phyloP scores from a whole-genome alignment of 2,797 vertebrate genomes.

The Diceros bicornis region DNA sequence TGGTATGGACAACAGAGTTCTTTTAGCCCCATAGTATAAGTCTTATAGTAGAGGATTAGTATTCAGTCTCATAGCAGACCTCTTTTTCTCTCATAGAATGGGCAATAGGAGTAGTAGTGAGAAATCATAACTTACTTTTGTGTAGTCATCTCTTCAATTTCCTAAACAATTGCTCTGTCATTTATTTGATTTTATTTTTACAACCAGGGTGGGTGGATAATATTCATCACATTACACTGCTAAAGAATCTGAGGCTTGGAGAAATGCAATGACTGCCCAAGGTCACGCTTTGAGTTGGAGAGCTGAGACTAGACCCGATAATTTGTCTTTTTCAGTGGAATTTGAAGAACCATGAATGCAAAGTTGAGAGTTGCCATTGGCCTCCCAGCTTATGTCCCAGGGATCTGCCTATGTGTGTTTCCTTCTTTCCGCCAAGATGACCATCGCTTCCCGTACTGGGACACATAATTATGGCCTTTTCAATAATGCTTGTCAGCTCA shows the following conservation, averaged over 20 bases:
- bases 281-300: neutral
- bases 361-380: neutral
- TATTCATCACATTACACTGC: slow-evolving; percentile 17
- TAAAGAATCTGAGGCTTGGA: neutral
- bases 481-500: neutral
- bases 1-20: neutral
- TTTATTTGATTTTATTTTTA: slow-evolving; percentile 29
- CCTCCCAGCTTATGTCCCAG: neutral
- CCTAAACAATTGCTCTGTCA: slow-evolving; percentile 7
- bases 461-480: slow-evolving; percentile 55
- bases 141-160: neutral
- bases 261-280: neutral
- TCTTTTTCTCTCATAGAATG: neutral
- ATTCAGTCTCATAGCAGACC: neutral
- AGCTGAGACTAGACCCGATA: neutral
- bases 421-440: neutral
- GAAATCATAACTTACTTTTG: neutral
- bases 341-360: neutral
- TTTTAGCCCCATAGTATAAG: neutral
- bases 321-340: neutral
- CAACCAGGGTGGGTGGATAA: neutral
- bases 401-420: neutral
- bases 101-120: neutral
- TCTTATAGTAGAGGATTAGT: neutral
- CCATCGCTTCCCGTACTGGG: neutral